These are phyloP conservation scores for Germaria angustata DNA, from an alignment of 2,888 invertebrate species.

Conservation along the genomic window DNA sequence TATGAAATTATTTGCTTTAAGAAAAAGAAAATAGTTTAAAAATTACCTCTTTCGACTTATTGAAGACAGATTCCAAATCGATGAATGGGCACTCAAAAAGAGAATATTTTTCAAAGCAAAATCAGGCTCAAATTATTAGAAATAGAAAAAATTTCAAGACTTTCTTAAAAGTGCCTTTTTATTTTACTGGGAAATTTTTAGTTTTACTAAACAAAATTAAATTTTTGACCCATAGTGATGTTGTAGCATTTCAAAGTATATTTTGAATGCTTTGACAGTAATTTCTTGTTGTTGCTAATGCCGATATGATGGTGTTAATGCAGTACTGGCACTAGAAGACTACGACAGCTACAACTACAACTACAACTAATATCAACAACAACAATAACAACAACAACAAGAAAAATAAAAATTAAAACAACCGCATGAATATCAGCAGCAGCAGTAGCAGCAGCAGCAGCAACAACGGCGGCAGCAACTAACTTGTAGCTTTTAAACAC, in stretches of 20 bases:
- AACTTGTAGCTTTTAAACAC: conserved; percentile 57
- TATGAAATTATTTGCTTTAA: no score
- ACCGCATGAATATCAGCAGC: conserved; percentile 42
- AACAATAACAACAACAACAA: conserved; percentile 45
- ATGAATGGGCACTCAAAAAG: no score
- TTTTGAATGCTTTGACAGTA: conserved; percentile 56
- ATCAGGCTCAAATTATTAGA: no score
- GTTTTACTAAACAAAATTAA: neutral
- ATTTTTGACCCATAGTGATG: conserved; percentile 24
- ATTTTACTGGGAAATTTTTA: no score
- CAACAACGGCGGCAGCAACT: conserved; percentile 45
- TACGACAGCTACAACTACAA: conserved; percentile 20
- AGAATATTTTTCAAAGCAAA: no score
- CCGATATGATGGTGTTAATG: conserved; percentile 48
- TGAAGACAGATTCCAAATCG: no score
- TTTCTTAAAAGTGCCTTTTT: no score
- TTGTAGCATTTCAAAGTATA: conserved; percentile 57
- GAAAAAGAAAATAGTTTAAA: no score
- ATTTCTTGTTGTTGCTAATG: conserved; percentile 62
- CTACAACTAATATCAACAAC: conserved; percentile 3
- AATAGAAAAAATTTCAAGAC: no score
- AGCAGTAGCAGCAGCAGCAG: conserved; percentile 43
- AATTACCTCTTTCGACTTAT: no score
- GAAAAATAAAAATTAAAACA: no score
- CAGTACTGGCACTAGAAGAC: conserved; percentile 32